Percentiles rank a stretch among this genome's conserved stretches.
Conservation (phyloP, 2,888 invertebrate genomes). For the Hanleya hanleyi region DNA sequence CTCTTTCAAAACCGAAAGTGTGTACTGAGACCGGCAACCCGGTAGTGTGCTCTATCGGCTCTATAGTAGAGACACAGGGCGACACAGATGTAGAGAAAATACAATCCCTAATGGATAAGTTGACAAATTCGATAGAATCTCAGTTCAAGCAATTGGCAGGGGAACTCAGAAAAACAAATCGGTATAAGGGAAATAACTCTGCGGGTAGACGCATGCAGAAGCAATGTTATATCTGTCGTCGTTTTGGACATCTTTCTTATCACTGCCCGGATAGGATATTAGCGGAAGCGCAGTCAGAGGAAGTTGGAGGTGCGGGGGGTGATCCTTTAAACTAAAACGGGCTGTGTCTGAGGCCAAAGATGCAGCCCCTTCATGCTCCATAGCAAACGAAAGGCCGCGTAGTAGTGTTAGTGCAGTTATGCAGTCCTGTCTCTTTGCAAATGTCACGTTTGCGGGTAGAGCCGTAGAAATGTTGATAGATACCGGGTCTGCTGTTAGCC, state of each 20-base stretch:
- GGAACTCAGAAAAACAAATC: too few relatives aligned
- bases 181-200: too few relatives aligned
- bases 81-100: too few relatives aligned
- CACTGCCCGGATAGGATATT: not conserved
- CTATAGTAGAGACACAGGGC: too few relatives aligned
- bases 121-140: too few relatives aligned
- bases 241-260: not conserved
- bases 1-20: not conserved
- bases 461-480: not conserved
- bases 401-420: not conserved
- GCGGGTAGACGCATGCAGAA: too few relatives aligned
- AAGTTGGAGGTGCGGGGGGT: not conserved
- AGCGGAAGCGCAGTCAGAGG: not conserved
- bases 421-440: not conserved
- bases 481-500: not conserved
- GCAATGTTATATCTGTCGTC: not conserved
- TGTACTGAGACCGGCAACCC: too few relatives aligned
- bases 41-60: too few relatives aligned
- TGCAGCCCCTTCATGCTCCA: too few relatives aligned
- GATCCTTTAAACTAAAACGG: not conserved
- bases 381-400: not conserved
- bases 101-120: too few relatives aligned
- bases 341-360: constrained; percentile 5
- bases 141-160: too few relatives aligned
- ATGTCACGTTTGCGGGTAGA: not conserved